Percentiles rank a stretch among this genome's conserved stretches.
Conservation (phyloP, 2,888 invertebrate species). For the Eulithis testata region DNA sequence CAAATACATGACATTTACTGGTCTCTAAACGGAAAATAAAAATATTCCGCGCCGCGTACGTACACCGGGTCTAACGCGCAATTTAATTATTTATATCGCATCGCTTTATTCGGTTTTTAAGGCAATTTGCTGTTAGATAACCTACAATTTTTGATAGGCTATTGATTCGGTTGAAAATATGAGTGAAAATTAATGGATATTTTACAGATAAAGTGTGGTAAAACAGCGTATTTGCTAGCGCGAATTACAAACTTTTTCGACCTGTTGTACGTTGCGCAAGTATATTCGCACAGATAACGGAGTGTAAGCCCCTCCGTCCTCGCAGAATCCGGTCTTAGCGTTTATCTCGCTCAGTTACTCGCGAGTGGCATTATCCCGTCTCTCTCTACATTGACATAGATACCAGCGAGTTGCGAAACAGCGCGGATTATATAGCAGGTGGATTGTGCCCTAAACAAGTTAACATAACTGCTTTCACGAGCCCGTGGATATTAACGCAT, state of each 20-base stretch:
- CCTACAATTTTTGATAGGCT: constrained; percentile 48
- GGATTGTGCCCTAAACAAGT: constrained; percentile 81
- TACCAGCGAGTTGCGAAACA: constrained; percentile 81
- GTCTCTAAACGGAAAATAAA: background rate
- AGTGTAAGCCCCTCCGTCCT: constrained; percentile 74
- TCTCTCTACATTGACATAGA: constrained; percentile 76
- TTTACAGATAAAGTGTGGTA: constrained; percentile 36
- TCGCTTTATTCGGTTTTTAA: constrained; percentile 58
- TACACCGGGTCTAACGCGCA: constrained; percentile 66
- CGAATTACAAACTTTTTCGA: constrained; percentile 70
- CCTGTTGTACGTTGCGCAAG: constrained; percentile 78
- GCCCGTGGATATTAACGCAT: constrained; percentile 63
- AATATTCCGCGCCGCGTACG: constrained; percentile 53
- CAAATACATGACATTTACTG: background rate
- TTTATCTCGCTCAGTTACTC: constrained; percentile 58
- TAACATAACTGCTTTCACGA: constrained; percentile 82
- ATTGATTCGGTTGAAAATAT: constrained; percentile 43
- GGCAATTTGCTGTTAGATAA: constrained; percentile 49
- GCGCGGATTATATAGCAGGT: constrained; percentile 84
- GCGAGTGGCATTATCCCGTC: constrained; percentile 47
- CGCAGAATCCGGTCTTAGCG: constrained; percentile 73
- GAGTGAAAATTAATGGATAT: constrained; percentile 41
- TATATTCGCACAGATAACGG: constrained; percentile 82
- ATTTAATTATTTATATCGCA: constrained; percentile 65
- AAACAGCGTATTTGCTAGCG: constrained; percentile 48